Base-by-base conservation (phyloP, 1,140 invertebrate species). In the Drosophila sturtevanti region DNA sequence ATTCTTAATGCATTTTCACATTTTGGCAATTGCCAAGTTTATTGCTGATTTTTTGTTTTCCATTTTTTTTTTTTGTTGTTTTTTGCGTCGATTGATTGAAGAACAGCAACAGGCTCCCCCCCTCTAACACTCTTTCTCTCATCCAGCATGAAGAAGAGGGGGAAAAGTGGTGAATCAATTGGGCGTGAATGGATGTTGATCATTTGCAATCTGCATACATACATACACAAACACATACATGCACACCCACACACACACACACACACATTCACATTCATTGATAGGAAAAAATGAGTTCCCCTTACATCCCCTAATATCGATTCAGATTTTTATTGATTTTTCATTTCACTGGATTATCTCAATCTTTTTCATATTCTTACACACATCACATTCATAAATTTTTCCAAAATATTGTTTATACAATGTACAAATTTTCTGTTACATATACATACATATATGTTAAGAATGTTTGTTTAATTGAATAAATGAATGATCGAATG, bases 1-100 rank as follows among this genome's bases (percentile, higher is more conserved):
- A 81, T 70, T 81, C 66, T 79, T 79, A 87, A 87, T 86, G 75
- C 79, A 86, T 86, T 86, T 87, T 59, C 72, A 48, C 55, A 48
- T 63, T 63, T 59, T 31, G 9, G 55, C 55, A n/a, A 38, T 41
- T 18, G 52, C 37, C 34, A 58, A 31, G 38, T 75, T 75, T 72
- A 51, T 56, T 63, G 71, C 71, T 68, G n/a, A 69, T 41, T 14
- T 55, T n/a, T n/a, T n/a, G n/a, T n/a, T n/a, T n/a, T n/a, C n/a
- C n/a, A n/a, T n/a, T n/a, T n/a, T n/a, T n/a, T 41, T 41, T 38
- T 68, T 68, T 70, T 51, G 71, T 74, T 81, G 74, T 1, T 4
- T 31, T 31, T 31, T 31, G 27, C 6, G 82, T 56, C 81, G 79
- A 87, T 86, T 86, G 81, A 86, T 86, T 81, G 54, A 48, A 21